phyloP scores from a whole-genome alignment of 2,113 vertebrate genomes.

The Ophiodon elongatus region DNA sequence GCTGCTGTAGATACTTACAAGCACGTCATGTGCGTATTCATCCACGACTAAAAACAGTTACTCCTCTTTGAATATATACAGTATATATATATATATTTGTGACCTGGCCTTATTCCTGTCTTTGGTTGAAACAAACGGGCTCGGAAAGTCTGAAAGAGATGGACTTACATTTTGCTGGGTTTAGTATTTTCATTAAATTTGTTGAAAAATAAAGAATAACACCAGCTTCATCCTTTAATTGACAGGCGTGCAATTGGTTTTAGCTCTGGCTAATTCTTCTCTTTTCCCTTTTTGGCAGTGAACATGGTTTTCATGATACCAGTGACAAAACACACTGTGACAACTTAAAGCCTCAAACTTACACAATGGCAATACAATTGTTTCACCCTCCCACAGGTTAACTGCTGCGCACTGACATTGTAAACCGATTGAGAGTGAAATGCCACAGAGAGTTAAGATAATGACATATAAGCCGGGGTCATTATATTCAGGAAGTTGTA shows the following conservation, averaged over 20 bases:
- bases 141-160: background rate
- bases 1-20: background rate
- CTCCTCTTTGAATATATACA: background rate
- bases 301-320: constrained; percentile 15
- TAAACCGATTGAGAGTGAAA: constrained; percentile 36
- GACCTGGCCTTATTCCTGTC: background rate
- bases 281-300: constrained; percentile 14
- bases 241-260: constrained; percentile 14
- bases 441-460: constrained; percentile 56
- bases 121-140: background rate
- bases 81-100: too few relatives aligned
- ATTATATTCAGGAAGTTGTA: constrained; percentile 71
- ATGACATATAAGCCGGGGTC: constrained; percentile 50
- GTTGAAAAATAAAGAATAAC: background rate
- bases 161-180: background rate
- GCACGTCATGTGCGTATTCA: background rate
- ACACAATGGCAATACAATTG: constrained; percentile 11
- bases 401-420: constrained; percentile 32
- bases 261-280: constrained; percentile 8
- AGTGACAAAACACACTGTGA: constrained; percentile 21
- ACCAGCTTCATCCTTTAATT: constrained; percentile 22
- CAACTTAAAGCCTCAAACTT: constrained; percentile 27
- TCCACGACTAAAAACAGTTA: background rate
- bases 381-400: constrained; percentile 23
- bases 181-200: background rate